Conservation (phyloP, 2,888 invertebrate genomes). For the Drymonia ruficornis region DNA sequence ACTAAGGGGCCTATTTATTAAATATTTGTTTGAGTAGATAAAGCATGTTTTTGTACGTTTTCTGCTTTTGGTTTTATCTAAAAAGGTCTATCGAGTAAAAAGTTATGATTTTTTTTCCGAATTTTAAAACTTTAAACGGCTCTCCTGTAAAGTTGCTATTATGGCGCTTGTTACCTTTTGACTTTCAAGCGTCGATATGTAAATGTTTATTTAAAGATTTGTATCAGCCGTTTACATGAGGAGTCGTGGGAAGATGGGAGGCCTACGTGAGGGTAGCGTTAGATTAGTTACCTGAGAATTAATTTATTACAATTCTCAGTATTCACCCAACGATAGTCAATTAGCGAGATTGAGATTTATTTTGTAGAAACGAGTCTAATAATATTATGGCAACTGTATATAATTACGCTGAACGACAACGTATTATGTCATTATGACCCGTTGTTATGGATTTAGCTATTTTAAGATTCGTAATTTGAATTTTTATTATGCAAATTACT, state of each 20-base stretch:
- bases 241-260: slow-evolving; percentile 50
- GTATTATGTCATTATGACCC: slow-evolving; percentile 46
- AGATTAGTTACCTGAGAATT: slow-evolving; percentile 72
- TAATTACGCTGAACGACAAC: slow-evolving; percentile 58
- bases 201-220: slow-evolving; percentile 78
- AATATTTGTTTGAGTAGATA: no score
- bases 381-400: slow-evolving; percentile 66
- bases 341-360: slow-evolving; percentile 81
- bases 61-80: no score
- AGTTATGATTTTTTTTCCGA: no score
- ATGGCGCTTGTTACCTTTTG: no score
- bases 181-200: no score
- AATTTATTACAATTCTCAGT: slow-evolving; percentile 61
- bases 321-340: slow-evolving; percentile 85
- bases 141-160: no score
- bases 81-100: no score
- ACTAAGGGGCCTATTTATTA: no score
- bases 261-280: slow-evolving; percentile 68
- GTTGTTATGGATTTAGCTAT: slow-evolving; percentile 12
- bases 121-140: no score
- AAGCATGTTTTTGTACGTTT: no score
- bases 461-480: slow-evolving; percentile 56
- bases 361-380: slow-evolving; percentile 67
- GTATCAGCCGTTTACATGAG: slow-evolving; percentile 63
- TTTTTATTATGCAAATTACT: slow-evolving; percentile 61